Evolutionary conservation across 2,888 invertebrate genomes (phyloP).

Genomic region (Biston betularia): DNA sequence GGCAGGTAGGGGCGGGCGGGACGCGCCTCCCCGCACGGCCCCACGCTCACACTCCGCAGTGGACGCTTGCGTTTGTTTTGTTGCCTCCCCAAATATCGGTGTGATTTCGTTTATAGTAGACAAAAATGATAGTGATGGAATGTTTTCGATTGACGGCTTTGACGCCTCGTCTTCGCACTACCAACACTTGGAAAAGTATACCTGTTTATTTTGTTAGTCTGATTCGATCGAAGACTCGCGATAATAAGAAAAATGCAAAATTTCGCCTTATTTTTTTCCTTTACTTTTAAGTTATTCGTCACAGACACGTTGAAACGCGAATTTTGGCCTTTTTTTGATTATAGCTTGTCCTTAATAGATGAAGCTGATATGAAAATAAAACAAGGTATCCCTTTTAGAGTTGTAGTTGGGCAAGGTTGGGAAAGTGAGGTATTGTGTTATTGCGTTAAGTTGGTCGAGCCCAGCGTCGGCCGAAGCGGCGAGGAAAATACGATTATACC

Average conservation of each 20-base stretch:
- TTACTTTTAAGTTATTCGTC: no score
- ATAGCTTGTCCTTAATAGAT: background rate
- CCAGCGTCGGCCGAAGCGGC: slow-evolving; percentile 7
- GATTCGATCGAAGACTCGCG: background rate
- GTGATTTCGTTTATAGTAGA: slow-evolving; percentile 80
- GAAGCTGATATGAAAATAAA: background rate
- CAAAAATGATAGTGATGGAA: slow-evolving; percentile 75
- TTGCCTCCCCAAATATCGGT: slow-evolving; percentile 83
- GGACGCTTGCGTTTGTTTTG: slow-evolving; percentile 82
- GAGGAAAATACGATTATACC: background rate
- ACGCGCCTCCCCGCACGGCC: slow-evolving; percentile 41
- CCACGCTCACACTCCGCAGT: slow-evolving; percentile 53
- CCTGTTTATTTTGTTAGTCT: background rate
- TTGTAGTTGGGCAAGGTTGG: background rate
- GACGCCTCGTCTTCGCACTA: background rate
- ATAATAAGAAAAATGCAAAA: background rate
- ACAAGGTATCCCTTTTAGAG: no score
- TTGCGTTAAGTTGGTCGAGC: slow-evolving; percentile 52
- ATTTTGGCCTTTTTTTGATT: background rate
- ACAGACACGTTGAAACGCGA: background rate
- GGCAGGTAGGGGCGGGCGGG: slow-evolving; percentile 73
- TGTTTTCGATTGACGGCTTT: slow-evolving; percentile 63
- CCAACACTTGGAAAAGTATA: background rate
- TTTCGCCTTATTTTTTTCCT: background rate
- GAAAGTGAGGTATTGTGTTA: background rate